Conservation (phyloP, 2,797 vertebrate species). For the Semotilus atromaculatus region DNA sequence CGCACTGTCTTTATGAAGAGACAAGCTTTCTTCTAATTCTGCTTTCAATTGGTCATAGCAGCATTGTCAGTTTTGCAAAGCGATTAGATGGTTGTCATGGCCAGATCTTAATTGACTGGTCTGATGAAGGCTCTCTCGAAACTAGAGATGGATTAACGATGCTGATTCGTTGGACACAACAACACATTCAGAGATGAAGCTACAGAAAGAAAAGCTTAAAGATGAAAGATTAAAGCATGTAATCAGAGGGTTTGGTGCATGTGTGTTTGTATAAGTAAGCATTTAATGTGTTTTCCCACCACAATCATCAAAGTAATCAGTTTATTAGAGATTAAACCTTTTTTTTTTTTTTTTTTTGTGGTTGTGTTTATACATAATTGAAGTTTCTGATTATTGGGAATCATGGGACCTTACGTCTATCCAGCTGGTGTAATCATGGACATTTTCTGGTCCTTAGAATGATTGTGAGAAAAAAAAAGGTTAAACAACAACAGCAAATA, state of each 20-base stretch:
- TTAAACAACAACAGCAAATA: background rate
- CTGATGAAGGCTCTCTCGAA: slow-evolving; percentile 18
- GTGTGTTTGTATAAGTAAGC: slow-evolving; percentile 5
- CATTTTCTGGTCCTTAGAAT: background rate
- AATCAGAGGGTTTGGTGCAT: slow-evolving; percentile 20
- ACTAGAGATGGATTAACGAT: slow-evolving; percentile 26
- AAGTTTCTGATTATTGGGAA: background rate
- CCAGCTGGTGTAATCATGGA: slow-evolving; percentile 1
- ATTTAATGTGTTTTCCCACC: slow-evolving; percentile 2
- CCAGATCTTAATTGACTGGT: background rate
- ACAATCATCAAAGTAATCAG: background rate
- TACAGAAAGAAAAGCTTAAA: slow-evolving; percentile 14
- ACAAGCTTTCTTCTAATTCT: background rate
- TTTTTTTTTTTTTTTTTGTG: background rate
- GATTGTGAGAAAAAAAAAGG: background rate
- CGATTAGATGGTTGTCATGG: slow-evolving; percentile 3
- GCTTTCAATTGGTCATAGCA: background rate
- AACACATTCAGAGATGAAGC: background rate
- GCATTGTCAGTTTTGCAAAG: background rate
- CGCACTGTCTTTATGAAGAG: background rate
- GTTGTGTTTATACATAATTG: background rate
- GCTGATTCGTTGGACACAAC: slow-evolving; percentile 7
- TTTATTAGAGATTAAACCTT: background rate
- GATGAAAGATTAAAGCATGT: slow-evolving; percentile 34
- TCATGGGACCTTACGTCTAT: background rate